These are phyloP conservation scores for Mylabris sibirica DNA, from an alignment of 2,888 invertebrate genomes.

Conservation along the genomic window DNA sequence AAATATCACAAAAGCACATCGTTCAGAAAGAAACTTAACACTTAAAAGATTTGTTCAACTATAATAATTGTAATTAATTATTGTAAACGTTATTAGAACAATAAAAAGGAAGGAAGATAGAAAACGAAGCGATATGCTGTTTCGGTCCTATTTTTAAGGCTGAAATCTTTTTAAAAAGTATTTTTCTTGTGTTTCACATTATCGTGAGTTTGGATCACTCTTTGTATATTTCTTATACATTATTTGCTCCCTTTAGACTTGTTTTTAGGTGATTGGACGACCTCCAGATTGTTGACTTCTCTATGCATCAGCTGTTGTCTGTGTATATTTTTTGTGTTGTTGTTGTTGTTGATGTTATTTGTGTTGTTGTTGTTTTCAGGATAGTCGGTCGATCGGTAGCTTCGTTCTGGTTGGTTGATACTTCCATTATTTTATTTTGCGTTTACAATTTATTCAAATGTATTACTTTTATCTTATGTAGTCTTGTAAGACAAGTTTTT, in stretches of 20 bases:
- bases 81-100: not conserved
- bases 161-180: no score
- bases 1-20: not conserved
- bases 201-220: slow-evolving; percentile 14
- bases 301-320: slow-evolving; percentile 47
- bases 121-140: not conserved
- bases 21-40: not conserved
- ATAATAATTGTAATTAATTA: not conserved
- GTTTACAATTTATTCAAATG: slow-evolving; percentile 12
- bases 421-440: not conserved
- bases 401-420: slow-evolving; percentile 7
- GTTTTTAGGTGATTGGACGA: slow-evolving; percentile 35
- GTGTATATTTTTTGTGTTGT: slow-evolving; percentile 39
- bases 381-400: slow-evolving; percentile 10
- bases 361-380: not conserved
- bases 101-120: no score
- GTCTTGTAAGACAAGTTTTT: not conserved
- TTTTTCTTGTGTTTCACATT: not conserved
- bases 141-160: slow-evolving; percentile 6
- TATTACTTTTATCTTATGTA: not conserved
- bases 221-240: not conserved
- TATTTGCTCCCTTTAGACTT: slow-evolving; percentile 19
- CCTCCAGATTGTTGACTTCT: slow-evolving; percentile 46
- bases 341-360: not conserved
- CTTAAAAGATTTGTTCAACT: not conserved